Conservation (phyloP, 2,888 invertebrate genomes). For the Leptinotarsa tumamoca region DNA sequence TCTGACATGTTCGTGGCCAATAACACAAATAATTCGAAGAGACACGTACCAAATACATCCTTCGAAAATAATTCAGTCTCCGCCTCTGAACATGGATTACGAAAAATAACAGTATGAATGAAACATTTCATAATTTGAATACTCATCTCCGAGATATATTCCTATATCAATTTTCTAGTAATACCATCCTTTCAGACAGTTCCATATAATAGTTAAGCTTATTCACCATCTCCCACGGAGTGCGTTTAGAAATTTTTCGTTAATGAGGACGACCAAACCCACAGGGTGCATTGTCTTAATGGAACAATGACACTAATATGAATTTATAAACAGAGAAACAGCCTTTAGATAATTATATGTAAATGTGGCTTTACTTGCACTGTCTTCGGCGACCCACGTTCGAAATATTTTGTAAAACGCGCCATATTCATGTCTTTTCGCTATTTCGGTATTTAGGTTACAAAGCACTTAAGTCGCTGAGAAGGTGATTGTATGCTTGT, state of each 20-base stretch:
- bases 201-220: conserved; percentile 18
- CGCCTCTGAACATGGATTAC: neutral
- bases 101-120: neutral
- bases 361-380: conserved; percentile 26
- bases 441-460: conserved; percentile 17
- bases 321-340: conserved; percentile 52
- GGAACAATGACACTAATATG: conserved; percentile 55
- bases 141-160: neutral
- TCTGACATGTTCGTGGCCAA: too few species aligned
- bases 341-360: conserved; percentile 30
- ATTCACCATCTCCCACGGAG: conserved; percentile 33
- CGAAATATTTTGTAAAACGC: conserved; percentile 14
- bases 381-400: conserved; percentile 11
- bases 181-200: conserved; percentile 1
- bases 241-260: conserved; percentile 35
- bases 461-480: neutral
- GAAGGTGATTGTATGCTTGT: neutral
- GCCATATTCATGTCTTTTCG: conserved; percentile 11
- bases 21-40: too few species aligned
- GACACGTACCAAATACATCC: too few species aligned
- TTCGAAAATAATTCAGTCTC: neutral
- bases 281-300: conserved; percentile 55
- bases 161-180: conserved; percentile 10
- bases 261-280: conserved; percentile 47
- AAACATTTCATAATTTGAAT: neutral